These are phyloP conservation scores for Netelia melanura DNA, from an alignment of 2,888 invertebrate genomes.

Conservation along the genomic window DNA sequence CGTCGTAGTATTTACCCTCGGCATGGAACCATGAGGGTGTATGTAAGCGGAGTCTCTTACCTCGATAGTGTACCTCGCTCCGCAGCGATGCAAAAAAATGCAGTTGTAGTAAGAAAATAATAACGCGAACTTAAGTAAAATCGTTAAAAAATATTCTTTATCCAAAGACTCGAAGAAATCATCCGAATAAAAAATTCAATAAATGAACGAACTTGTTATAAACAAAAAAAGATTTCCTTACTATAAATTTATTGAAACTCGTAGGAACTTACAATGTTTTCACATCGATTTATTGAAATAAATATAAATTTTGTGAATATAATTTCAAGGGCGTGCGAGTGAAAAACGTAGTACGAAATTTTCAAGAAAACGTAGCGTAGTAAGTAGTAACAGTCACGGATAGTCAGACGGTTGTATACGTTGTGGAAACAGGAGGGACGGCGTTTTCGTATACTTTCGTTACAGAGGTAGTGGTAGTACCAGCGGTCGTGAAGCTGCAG, in stretches of 20 bases:
- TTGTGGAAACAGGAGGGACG: constrained; percentile 14
- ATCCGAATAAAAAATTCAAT: too few relatives aligned
- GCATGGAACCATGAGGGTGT: constrained; percentile 11
- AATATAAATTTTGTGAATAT: not conserved
- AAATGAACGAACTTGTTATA: not conserved
- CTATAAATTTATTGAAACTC: not conserved
- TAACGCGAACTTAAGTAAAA: constrained; percentile 18
- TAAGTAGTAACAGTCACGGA: constrained; percentile 52
- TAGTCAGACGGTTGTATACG: constrained; percentile 43
- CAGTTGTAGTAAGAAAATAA: constrained; percentile 30
- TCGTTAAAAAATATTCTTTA: not conserved
- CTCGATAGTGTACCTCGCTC: not conserved
- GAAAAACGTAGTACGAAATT: not conserved
- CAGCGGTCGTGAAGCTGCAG: constrained; percentile 17
- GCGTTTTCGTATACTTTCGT: not conserved
- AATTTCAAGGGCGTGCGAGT: not conserved
- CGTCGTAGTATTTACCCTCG: constrained; percentile 43
- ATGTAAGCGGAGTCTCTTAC: constrained; percentile 5
- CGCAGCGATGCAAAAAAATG: not conserved
- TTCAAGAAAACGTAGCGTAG: not conserved
- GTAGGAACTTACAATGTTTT: too few relatives aligned
- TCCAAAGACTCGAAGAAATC: too few relatives aligned
- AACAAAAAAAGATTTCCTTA: not conserved
- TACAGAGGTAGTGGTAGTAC: not conserved
- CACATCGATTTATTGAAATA: not conserved